phyloP scores from a whole-genome alignment of 2,888 invertebrate species.

The Heliothis peltigera region DNA sequence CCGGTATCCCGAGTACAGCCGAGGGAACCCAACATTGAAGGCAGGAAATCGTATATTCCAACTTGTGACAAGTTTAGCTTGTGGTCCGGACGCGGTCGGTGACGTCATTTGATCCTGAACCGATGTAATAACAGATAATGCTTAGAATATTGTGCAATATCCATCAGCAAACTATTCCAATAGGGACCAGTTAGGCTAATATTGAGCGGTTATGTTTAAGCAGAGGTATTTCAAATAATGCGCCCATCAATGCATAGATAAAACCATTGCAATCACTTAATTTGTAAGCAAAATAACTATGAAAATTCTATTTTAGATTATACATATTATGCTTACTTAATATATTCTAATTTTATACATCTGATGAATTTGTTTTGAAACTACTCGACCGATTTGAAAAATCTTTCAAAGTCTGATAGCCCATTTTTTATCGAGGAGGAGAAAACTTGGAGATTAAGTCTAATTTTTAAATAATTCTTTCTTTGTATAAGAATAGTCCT shows the following conservation, averaged over 20 bases:
- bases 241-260: constrained; percentile 3
- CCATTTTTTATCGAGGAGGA: no score
- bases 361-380: no score
- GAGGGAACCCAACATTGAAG: constrained; percentile 17
- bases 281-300: not conserved
- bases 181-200: constrained; percentile 34
- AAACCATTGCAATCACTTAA: constrained; percentile 8
- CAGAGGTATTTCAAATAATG: constrained; percentile 27
- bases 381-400: no score
- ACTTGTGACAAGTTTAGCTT: constrained; percentile 48
- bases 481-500: no score
- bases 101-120: constrained; percentile 34
- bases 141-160: constrained; percentile 38
- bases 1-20: constrained; percentile 19
- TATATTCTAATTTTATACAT: no score
- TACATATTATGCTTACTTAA: no score
- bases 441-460: no score
- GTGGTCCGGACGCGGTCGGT: constrained; percentile 16
- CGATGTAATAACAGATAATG: constrained; percentile 39
- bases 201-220: constrained; percentile 24
- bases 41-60: constrained; percentile 46
- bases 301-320: no score
- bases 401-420: no score
- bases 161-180: constrained; percentile 46
- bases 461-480: no score